Evolutionary conservation across 2,888 invertebrate species (phyloP).

Genomic region (Limnephilus rhombicus): DNA sequence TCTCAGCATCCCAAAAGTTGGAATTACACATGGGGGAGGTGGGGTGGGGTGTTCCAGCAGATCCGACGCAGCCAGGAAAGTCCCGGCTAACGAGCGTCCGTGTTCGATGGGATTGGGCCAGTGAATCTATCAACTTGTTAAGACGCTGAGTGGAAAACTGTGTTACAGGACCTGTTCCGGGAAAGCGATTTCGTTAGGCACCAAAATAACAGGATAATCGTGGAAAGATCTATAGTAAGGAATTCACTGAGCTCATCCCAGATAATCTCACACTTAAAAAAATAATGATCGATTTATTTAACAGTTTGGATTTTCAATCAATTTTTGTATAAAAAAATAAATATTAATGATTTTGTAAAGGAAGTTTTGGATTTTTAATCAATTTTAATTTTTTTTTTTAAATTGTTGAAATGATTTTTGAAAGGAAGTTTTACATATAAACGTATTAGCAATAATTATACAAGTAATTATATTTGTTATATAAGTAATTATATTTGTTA

Average conservation of each 20-base stretch:
- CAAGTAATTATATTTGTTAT: too few relatives aligned
- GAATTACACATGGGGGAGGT: background rate
- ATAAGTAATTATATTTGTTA: too few relatives aligned
- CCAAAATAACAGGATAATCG: slow-evolving; percentile 18
- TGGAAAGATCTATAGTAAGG: background rate
- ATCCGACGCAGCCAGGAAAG: background rate
- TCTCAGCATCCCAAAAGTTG: background rate
- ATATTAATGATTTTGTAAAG: too few relatives aligned
- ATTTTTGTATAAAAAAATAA: too few relatives aligned
- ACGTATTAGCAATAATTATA: background rate
- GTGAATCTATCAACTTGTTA: slow-evolving; percentile 38
- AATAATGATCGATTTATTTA: background rate
- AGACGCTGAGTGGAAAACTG: slow-evolving; percentile 40
- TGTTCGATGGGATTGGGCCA: slow-evolving; percentile 24
- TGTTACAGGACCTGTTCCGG: slow-evolving; percentile 13
- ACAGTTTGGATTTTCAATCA: background rate
- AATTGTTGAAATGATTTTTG: background rate
- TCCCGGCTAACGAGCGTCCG: slow-evolving; percentile 16
- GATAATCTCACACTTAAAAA: background rate
- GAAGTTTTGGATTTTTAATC: background rate
- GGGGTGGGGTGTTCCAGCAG: background rate
- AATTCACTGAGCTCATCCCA: background rate
- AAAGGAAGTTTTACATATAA: background rate
- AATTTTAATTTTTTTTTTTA: background rate
- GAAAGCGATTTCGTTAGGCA: slow-evolving; percentile 15